Evolutionary conservation across 2,113 vertebrate genomes (phyloP), one percentile per base, ranked within the genome.

Genomic region (Illadopsis cleaveri): DNA sequence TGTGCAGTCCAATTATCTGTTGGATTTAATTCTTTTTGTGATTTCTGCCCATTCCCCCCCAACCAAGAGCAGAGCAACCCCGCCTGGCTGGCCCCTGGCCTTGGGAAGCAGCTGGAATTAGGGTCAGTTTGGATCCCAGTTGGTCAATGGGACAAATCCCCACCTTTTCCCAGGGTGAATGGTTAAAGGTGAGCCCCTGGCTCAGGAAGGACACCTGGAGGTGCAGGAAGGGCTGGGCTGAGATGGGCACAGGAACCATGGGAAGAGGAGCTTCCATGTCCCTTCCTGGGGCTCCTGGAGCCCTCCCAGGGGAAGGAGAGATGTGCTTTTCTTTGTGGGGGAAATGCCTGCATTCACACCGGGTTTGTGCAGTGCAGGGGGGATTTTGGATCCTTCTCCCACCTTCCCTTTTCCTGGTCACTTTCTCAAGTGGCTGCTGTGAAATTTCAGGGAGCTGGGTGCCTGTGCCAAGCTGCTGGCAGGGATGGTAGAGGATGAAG

Each of bases 281-380:
- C 40, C 56, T 38, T 15, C 12, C 58, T 2, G 5, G 20, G 3
- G 58, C 40, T 7, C 20, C 62, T 12, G 31, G 33, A 78, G 6
- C 44, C 40, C 2, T 24, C 53, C n/a, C 58, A 10, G 20, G 20
- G 6, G 0, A 9, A 38, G 61, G 22, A 31, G 76, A 7, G 10
- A 9, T 0, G 25, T 22, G 53, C 12, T 54, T 38, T 38, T 4
- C 6, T 16, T 18, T 0, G 24, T 1, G 19, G 28, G 37, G n/a
- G 25, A 15, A 18, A 51, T 11, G 3, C 18, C 37, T 0, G 51
- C 20, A 7, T 8, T 71, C n/a, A 15, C 38, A 21, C 35, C 0
- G 0, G 22, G 1, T 37, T 33, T 14, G 25, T 14, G 57, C 51
- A 13, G 44, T 9, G 21, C 18, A 12, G 66, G 22, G 58, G n/a